Conservation (phyloP, 2,113 vertebrate species). For the mouse (Mus musculus) region DNA sequence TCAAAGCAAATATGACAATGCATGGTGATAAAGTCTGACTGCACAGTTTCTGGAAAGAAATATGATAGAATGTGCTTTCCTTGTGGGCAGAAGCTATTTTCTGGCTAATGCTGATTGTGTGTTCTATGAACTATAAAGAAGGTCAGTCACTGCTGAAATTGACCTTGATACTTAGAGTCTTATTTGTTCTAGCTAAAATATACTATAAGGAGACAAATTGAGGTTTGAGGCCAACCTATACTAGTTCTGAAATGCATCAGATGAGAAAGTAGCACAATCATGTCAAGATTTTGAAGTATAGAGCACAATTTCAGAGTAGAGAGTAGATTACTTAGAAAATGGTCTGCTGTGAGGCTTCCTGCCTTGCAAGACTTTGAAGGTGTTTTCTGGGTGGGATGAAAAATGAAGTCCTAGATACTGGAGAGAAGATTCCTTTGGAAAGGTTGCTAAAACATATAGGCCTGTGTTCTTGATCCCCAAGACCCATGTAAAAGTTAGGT, state of each 20-base stretch:
- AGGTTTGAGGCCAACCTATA: not conserved
- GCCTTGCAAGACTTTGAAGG: not conserved
- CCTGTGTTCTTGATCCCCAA: not conserved
- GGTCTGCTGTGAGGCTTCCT: not conserved
- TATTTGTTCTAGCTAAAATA: not conserved
- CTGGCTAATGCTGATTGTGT: not conserved
- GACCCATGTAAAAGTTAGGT: too few relatives aligned
- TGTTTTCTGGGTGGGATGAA: not conserved
- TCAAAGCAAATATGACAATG: not conserved
- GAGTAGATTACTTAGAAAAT: not conserved
- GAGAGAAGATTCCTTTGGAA: not conserved
- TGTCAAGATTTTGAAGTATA: not conserved
- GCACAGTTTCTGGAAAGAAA: not conserved
- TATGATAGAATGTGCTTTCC: not conserved
- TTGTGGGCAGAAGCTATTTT: not conserved
- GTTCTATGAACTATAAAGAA: not conserved
- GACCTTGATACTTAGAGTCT: not conserved
- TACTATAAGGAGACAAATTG: not conserved
- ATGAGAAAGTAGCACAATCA: not conserved
- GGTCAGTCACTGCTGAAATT: not conserved
- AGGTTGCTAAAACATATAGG: accelerated
- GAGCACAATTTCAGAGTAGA: not conserved
- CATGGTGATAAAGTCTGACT: not conserved
- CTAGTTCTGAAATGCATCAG: not conserved
- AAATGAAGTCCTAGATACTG: not conserved